phyloP scores from a whole-genome alignment of 2,888 invertebrate species.

The Drosophila meridiana region DNA sequence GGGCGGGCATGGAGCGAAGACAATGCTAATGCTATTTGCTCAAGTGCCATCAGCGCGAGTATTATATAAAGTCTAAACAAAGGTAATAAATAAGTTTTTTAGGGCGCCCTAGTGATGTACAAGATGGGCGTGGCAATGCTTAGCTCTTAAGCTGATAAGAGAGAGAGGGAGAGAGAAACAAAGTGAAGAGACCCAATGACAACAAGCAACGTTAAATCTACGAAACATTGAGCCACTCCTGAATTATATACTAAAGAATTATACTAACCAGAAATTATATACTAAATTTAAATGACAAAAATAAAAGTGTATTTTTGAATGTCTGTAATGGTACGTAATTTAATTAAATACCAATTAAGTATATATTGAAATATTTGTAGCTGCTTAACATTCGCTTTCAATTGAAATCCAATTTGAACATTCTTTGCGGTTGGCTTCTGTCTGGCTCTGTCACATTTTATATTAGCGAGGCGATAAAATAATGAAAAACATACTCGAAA shows the following conservation, averaged over 20 bases:
- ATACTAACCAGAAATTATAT: background rate
- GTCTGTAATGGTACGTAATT: background rate
- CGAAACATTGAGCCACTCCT: background rate
- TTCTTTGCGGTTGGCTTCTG: slow-evolving; percentile 19
- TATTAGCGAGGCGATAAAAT: background rate
- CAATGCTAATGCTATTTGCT: slow-evolving; percentile 72
- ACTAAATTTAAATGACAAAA: background rate
- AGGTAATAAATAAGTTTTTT: slow-evolving; percentile 79
- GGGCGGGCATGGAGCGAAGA: slow-evolving; percentile 33
- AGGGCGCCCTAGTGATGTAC: slow-evolving; percentile 41
- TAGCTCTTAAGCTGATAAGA: slow-evolving; percentile 51
- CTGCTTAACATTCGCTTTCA: slow-evolving; percentile 14
- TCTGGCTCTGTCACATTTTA: background rate
- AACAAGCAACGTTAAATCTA: slow-evolving; percentile 5
- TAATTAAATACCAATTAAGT: slow-evolving; percentile 9
- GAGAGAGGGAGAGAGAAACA: background rate
- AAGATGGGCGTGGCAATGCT: slow-evolving; percentile 37
- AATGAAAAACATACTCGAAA: background rate
- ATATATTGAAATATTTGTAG: slow-evolving; percentile 3
- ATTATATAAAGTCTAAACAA: slow-evolving; percentile 78
- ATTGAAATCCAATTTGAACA: slow-evolving; percentile 18
- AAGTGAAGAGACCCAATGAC: slow-evolving; percentile 40
- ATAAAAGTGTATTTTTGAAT: background rate
- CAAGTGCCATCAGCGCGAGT: slow-evolving; percentile 69
- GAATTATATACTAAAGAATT: too few species aligned